A percentile compares a stretch with the other conserved stretches of the same genome.
These are phyloP conservation scores for Nephrotoma flavescens DNA, from an alignment of 2,888 invertebrate species.

Conservation along the genomic window DNA sequence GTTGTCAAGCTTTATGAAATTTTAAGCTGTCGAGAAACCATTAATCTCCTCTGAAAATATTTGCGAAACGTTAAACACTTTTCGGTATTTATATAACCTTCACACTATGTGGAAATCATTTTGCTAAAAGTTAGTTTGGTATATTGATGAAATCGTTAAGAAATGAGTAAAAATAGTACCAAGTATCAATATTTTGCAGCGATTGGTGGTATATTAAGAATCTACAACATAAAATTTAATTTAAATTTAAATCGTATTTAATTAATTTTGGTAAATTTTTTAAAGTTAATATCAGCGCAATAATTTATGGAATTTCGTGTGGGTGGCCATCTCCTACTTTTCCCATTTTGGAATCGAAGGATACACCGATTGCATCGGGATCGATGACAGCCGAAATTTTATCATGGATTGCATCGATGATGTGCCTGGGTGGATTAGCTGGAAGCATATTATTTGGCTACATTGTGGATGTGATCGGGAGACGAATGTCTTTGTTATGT, in stretches of 20 bases:
- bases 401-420: conserved; percentile 7
- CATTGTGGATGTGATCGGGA: conserved; percentile 4
- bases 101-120: neutral
- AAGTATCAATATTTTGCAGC: conserved; percentile 4
- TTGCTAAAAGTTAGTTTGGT: neutral
- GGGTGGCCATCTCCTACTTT: conserved; percentile 9
- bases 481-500: conserved; percentile 3
- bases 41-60: neutral
- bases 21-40: neutral
- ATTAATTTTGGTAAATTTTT: neutral
- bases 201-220: neutral
- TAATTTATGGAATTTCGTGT: conserved; percentile 7
- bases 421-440: conserved; percentile 8
- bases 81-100: neutral
- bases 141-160: no score
- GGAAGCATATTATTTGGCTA: conserved; percentile 9
- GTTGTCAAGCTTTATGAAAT: neutral
- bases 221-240: neutral
- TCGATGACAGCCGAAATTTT: conserved; percentile 2
- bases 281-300: conserved; percentile 3
- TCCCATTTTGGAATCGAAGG: conserved; percentile 5
- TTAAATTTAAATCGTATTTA: neutral
- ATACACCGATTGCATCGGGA: conserved; percentile 6
- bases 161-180: neutral
- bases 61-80: neutral